These are phyloP conservation scores for Elaphurus davidianus DNA, from an alignment of 2,113 vertebrate genomes.

Conservation along the genomic window DNA sequence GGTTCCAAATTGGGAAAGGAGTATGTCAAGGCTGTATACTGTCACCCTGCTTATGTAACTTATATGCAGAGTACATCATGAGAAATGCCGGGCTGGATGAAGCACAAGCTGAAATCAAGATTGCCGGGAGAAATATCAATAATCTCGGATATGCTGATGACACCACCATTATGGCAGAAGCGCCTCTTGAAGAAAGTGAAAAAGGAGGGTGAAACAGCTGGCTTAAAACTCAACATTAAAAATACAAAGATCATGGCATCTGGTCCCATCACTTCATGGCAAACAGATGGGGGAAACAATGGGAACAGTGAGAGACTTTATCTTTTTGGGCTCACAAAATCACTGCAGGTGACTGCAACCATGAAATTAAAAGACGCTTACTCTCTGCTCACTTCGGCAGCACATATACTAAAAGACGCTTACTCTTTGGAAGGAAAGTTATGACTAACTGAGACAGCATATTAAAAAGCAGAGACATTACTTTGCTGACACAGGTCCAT, in stretches of 20 bases:
- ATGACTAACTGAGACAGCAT: background rate
- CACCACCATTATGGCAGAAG: background rate
- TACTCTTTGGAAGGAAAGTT: background rate
- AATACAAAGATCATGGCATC: background rate
- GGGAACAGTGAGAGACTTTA: background rate
- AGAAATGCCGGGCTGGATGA: background rate
- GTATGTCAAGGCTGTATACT: background rate
- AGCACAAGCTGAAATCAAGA: background rate
- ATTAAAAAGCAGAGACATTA: background rate
- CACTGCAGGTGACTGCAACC: background rate
- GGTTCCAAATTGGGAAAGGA: background rate
- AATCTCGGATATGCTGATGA: background rate
- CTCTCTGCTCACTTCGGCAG: too few relatives aligned
- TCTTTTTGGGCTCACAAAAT: background rate
- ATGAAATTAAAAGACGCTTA: background rate
- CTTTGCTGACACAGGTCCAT: background rate
- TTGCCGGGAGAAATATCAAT: background rate
- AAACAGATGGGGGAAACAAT: background rate
- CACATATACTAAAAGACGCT: background rate
- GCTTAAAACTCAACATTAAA: background rate
- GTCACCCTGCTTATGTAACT: background rate
- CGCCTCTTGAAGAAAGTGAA: background rate
- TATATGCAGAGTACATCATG: background rate
- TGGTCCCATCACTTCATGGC: background rate
- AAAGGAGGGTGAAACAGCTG: background rate